Conservation (phyloP, 1,140 invertebrate genomes). For the Acromyrmex heyeri region DNA sequence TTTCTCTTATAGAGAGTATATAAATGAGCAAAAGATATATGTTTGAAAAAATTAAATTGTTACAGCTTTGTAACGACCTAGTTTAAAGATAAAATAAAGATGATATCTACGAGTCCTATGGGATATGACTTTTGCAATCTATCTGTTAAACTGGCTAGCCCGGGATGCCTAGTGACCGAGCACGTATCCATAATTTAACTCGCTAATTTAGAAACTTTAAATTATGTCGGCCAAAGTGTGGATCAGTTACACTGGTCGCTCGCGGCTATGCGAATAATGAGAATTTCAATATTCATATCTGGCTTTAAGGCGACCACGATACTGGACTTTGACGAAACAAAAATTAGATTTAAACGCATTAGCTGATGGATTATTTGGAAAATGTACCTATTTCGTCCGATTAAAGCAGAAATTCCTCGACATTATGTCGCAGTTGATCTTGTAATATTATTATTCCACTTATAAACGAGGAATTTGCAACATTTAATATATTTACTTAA, state of each 20-base stretch:
- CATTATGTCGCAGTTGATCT: background rate
- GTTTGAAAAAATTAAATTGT: slow-evolving; percentile 25
- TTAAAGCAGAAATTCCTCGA: background rate
- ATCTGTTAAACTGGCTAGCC: slow-evolving; percentile 43
- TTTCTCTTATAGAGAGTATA: background rate
- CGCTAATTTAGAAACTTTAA: slow-evolving; percentile 83
- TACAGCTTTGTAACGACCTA: background rate
- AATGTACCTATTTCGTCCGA: background rate
- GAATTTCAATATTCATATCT: slow-evolving; percentile 85
- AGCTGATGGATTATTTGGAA: background rate
- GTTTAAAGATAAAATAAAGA: slow-evolving; percentile 34
- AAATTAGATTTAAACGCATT: background rate
- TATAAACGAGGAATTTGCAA: background rate
- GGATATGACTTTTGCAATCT: slow-evolving; percentile 45
- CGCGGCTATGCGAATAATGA: slow-evolving; percentile 81
- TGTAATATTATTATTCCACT: background rate
- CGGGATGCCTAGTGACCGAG: slow-evolving; percentile 76
- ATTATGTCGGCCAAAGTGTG: slow-evolving; percentile 80
- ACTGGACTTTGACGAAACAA: background rate
- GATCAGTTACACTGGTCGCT: slow-evolving; percentile 63
- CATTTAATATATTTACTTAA: background rate
- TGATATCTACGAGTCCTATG: background rate
- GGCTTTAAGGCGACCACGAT: slow-evolving; percentile 53
- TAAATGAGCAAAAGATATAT: background rate
- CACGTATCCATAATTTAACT: slow-evolving; percentile 83